These are phyloP conservation scores for Seira musarum DNA, from an alignment of 2,888 invertebrate species.

Conservation along the genomic window DNA sequence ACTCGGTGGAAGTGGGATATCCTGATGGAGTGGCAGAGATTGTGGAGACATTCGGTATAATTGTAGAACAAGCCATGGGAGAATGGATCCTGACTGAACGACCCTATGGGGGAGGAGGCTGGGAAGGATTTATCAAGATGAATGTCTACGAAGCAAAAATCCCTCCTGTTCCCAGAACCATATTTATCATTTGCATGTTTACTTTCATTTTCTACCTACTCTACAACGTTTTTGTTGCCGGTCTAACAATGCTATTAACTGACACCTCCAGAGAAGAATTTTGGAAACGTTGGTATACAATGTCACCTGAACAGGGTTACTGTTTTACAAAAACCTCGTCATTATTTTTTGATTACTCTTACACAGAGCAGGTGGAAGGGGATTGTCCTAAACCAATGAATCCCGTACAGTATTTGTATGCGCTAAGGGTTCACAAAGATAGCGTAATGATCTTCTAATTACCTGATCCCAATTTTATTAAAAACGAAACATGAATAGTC, in stretches of 20 bases:
- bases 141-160: conserved; percentile 64
- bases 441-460: conserved; percentile 27
- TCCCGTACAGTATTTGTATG: conserved; percentile 46
- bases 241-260: conserved; percentile 32
- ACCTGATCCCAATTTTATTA: too few relatives aligned
- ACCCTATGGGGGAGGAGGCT: conserved; percentile 62
- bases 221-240: conserved; percentile 36
- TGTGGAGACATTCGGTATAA: conserved; percentile 67
- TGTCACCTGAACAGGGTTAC: conserved; percentile 41
- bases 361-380: too few relatives aligned
- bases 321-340: conserved; percentile 17
- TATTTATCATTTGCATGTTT: conserved; percentile 58
- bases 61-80: conserved; percentile 68
- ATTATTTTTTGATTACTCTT: too few relatives aligned
- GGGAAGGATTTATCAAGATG: conserved; percentile 66
- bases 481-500: too few relatives aligned
- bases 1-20: conserved; percentile 65
- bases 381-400: conserved; percentile 31
- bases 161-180: conserved; percentile 64
- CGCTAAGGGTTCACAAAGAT: conserved; percentile 21
- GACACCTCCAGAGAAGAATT: conserved; percentile 38
- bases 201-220: conserved; percentile 39
- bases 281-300: conserved; percentile 54
- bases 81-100: conserved; percentile 66
- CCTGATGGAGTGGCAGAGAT: conserved; percentile 68